A percentile compares a stretch with the other conserved stretches of the same genome.
phyloP scores from a whole-genome alignment of 2,113 vertebrate species.

The Trematocara stigmaticum region DNA sequence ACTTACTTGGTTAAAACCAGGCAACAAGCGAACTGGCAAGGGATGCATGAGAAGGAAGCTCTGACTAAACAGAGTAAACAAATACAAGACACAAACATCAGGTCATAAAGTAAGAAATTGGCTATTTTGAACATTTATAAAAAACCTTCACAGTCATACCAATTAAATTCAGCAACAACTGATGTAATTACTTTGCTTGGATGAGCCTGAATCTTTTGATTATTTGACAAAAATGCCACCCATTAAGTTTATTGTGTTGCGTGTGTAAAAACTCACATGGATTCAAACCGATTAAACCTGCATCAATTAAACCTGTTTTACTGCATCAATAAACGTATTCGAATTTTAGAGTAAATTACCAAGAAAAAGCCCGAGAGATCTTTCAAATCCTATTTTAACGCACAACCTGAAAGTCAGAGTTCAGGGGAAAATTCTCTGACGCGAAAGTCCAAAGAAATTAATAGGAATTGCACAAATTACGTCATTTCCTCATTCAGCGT shows the following conservation, averaged over 20 bases:
- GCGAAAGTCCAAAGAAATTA: background rate
- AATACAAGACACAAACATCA: background rate
- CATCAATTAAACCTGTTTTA: background rate
- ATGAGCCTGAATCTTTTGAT: background rate
- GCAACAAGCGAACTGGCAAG: background rate
- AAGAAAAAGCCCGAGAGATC: background rate
- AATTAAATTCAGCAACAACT: background rate
- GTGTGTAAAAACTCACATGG: background rate
- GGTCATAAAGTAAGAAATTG: background rate
- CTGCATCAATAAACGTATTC: background rate
- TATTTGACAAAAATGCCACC: background rate
- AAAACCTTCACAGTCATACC: background rate
- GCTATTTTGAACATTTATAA: background rate
- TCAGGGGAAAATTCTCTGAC: background rate
- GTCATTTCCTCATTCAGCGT: conserved; percentile 1
- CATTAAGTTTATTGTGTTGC: background rate
- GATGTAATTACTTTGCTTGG: background rate
- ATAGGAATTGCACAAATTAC: background rate
- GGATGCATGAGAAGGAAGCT: background rate
- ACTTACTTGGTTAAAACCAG: background rate
- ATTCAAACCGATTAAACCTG: background rate
- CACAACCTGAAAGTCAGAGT: background rate
- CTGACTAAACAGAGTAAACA: background rate
- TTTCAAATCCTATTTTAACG: background rate
- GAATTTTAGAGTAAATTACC: background rate